These are phyloP conservation scores for Tetramorium bicarinatum DNA, from an alignment of 2,888 invertebrate species.

Conservation along the genomic window DNA sequence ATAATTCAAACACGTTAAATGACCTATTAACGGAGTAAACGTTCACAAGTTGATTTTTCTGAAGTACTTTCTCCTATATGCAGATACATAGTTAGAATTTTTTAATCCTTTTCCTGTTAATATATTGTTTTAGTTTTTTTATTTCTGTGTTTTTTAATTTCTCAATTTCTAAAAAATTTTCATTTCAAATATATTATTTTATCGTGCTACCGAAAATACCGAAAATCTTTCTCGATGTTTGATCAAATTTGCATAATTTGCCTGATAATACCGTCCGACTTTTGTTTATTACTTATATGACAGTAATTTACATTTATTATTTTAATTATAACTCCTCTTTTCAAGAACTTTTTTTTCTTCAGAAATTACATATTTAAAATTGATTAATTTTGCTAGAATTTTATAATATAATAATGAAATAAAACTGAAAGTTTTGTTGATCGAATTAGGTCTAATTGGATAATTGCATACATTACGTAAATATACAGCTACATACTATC, in stretches of 20 bases:
- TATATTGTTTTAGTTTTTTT: background rate
- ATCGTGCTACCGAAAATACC: conserved; percentile 27
- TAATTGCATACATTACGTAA: background rate
- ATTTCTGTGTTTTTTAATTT: background rate
- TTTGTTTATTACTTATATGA: background rate
- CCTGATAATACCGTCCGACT: background rate
- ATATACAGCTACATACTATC: conserved; percentile 11
- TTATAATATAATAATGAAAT: background rate
- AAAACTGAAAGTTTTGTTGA: background rate
- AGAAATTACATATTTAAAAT: background rate
- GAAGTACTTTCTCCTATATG: background rate
- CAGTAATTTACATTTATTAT: background rate
- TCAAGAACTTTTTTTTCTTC: background rate
- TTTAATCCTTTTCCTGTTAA: background rate
- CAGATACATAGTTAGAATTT: background rate
- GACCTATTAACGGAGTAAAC: background rate
- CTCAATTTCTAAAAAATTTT: background rate
- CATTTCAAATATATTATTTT: conserved; percentile 4
- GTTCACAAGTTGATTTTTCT: background rate
- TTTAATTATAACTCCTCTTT: background rate
- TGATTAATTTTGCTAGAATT: conserved; percentile 6
- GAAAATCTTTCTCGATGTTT: background rate
- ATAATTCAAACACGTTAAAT: conserved; percentile 4
- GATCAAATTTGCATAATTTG: conserved; percentile 3
- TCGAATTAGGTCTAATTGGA: background rate